Evolutionary conservation across 1,140 invertebrate species (phyloP).

Genomic region (Leptonema lineaticorne): DNA sequence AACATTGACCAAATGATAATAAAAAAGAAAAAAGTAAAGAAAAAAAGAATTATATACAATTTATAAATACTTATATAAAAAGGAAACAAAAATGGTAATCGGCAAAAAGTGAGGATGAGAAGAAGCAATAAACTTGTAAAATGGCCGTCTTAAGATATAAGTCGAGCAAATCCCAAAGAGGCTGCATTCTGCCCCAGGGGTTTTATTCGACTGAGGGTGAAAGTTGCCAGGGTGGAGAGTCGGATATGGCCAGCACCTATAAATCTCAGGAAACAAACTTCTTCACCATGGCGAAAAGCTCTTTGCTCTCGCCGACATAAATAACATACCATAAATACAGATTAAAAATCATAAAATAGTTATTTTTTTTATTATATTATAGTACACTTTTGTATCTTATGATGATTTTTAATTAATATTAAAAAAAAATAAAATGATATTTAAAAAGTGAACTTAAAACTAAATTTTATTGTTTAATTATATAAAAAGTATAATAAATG

Average conservation of each 20-base stretch:
- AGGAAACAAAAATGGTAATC: not conserved
- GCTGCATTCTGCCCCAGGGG: constrained; percentile 11
- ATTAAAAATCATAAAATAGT: not conserved
- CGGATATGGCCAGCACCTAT: constrained; percentile 1
- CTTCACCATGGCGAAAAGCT: constrained; percentile 11
- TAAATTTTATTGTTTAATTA: no score
- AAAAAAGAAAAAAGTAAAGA: not conserved
- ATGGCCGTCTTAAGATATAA: constrained; percentile 17
- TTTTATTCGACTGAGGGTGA: not conserved
- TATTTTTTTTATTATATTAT: no score
- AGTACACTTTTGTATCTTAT: no score
- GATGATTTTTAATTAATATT: no score
- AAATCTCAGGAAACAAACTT: constrained; percentile 23
- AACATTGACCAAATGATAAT: not conserved
- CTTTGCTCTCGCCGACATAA: not conserved
- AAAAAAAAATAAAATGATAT: no score
- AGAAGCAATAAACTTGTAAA: constrained; percentile 23
- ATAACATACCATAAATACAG: not conserved
- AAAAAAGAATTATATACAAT: no score
- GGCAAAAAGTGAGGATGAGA: not conserved
- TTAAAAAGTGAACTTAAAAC: no score
- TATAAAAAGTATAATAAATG: no score
- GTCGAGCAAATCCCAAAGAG: constrained; percentile 17
- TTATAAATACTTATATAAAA: not conserved
- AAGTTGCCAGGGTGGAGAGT: not conserved